Conservation (phyloP, 1,140 invertebrate genomes). For the Pseudomyrmex gracilis region DNA sequence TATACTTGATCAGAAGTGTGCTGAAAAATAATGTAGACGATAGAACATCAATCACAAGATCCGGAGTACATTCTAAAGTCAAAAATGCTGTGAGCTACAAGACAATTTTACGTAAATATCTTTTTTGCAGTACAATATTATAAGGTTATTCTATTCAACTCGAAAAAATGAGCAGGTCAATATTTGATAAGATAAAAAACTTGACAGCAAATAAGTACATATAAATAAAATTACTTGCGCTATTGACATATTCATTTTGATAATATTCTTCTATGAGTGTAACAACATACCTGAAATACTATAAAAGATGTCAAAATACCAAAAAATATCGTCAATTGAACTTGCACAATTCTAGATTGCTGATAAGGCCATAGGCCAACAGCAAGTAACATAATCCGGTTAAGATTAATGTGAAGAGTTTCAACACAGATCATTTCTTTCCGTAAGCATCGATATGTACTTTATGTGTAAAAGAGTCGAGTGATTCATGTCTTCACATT, state of each 20-base stretch:
- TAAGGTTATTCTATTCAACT: too few relatives aligned
- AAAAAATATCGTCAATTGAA: neutral
- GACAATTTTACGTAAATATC: neutral
- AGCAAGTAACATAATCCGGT: neutral
- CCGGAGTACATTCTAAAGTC: neutral
- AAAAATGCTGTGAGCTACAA: neutral
- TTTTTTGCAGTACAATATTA: too few relatives aligned
- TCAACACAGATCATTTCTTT: neutral
- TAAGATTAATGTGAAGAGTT: neutral
- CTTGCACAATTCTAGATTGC: neutral
- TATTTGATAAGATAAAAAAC: too few relatives aligned
- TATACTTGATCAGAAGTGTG: neutral
- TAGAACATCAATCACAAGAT: neutral
- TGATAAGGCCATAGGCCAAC: neutral
- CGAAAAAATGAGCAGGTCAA: too few relatives aligned
- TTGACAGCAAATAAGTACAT: too few relatives aligned
- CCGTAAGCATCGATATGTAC: neutral
- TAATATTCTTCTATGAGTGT: too few relatives aligned
- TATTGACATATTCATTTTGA: too few relatives aligned
- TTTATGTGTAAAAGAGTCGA: neutral
- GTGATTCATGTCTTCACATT: too few relatives aligned
- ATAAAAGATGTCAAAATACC: neutral
- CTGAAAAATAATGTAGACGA: neutral
- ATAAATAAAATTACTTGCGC: too few relatives aligned
- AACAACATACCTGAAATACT: neutral